phyloP scores from a whole-genome alignment of 1,140 invertebrate species.

The Ostrea edulis region DNA sequence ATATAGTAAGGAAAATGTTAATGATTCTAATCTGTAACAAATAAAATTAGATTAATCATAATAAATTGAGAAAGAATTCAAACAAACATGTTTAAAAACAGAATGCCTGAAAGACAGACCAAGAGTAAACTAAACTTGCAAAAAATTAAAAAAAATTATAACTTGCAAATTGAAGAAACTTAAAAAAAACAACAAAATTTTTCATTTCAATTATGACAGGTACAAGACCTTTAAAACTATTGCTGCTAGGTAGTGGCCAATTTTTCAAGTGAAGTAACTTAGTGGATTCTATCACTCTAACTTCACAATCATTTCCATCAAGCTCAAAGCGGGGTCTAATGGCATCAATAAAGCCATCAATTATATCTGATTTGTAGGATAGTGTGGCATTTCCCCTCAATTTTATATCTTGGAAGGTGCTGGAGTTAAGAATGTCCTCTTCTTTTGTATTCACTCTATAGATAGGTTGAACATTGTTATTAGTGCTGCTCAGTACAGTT shows the following conservation, averaged over 20 bases:
- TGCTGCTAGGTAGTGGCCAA: no score
- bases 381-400: constrained; percentile 15
- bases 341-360: no score
- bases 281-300: no score
- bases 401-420: not conserved
- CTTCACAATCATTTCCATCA: no score
- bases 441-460: no score
- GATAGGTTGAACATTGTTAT: not conserved
- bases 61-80: not conserved
- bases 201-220: no score
- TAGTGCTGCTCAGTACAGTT: not conserved
- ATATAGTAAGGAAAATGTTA: not conserved
- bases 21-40: not conserved
- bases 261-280: no score
- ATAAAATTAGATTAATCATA: not conserved
- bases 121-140: not conserved
- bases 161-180: not conserved
- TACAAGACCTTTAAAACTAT: no score
- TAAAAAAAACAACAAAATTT: no score
- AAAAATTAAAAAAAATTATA: not conserved
- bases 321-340: no score
- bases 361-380: no score
- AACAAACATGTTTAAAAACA: not conserved
- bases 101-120: not conserved
- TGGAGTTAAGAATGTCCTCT: constrained; percentile 3